A percentile compares a stretch with the other conserved stretches of the same genome.
Conservation (phyloP, 2,888 invertebrate genomes). For the Hermaeophaga mercurialis region DNA sequence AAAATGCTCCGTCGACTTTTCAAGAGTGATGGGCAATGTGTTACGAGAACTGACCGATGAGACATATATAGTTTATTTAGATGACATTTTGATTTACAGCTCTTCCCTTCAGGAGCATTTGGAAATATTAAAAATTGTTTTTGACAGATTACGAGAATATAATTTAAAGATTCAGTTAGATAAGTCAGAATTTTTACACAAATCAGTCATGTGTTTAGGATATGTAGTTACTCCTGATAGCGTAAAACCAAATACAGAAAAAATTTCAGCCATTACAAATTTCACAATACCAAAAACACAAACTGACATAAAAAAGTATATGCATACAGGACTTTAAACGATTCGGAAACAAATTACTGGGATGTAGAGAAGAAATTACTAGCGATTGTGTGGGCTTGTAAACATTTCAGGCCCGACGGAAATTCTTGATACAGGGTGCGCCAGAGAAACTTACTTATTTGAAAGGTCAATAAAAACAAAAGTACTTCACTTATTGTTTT, state of each 20-base stretch:
- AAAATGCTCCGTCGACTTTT: no score
- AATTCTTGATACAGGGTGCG: no score
- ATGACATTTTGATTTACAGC: no score
- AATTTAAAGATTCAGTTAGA: slow-evolving; percentile 33
- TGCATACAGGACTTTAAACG: slow-evolving; percentile 27
- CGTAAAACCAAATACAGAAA: slow-evolving; percentile 34
- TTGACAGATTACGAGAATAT: not conserved
- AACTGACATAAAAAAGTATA: slow-evolving; percentile 34
- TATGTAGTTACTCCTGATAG: slow-evolving; percentile 23
- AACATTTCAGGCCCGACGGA: no score
- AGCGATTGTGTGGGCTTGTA: slow-evolving; percentile 34
- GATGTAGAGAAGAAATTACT: slow-evolving; percentile 37
- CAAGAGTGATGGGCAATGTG: no score
- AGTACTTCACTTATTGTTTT: no score
- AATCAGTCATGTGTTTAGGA: slow-evolving; percentile 28
- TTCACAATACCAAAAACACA: slow-evolving; percentile 34
- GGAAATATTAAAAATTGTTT: slow-evolving; percentile 2
- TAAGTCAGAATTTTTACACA: slow-evolving; percentile 29
- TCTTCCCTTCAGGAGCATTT: no score
- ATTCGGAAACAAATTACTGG: slow-evolving; percentile 26
- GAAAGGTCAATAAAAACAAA: no score
- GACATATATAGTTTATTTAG: no score
- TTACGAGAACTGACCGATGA: no score
- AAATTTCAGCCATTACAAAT: slow-evolving; percentile 31
- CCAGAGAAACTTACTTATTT: no score